Evolutionary conservation across 2,888 invertebrate species (phyloP), one percentile per base, ranked within the genome.

Genomic region (Cyaniris semiargus): DNA sequence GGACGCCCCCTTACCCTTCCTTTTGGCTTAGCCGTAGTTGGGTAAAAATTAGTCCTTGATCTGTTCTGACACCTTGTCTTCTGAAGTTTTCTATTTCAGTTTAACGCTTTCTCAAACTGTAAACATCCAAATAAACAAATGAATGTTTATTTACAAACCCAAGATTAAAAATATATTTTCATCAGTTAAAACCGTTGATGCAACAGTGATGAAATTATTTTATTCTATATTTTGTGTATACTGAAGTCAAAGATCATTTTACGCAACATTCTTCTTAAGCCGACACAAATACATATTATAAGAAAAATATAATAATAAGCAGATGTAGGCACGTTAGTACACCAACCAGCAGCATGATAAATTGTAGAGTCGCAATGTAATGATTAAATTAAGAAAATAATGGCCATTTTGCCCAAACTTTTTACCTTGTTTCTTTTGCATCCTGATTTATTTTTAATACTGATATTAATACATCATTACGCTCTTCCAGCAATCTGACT

Each of bases 71-170:
- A 8, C 15, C 58, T 58, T 18, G 58, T 58, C 58, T 21, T 58
- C 21, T 58, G 15, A 58, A 58, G n/a, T 66, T 23, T 23, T 66
- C 58, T 58, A 58, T 66, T 66, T 66, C 27, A 66, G 60, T 66
- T 23, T 23, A 66, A 66, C 60, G 60, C 21, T 66, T 66, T 66
- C 58, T 21, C 4, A 23, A 23, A 66, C 10, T 66, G 23, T 66
- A 66, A 66, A 66, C 60, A 66, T 66, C 15, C 23, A 13, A 23
- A 66, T 66, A 66, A 66, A 66, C 23, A 27, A 66, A 66, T 23
- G 10, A 66, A 66, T 66, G 60, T 66, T 66, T 66, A 66, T 66
- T 66, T 66, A 66, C 60, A 66, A 66, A 66, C 2, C 21, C 60
- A 23, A 27, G 60, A 27, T 66, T 60, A 27, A 66, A 66, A 66